A percentile compares a stretch with the other conserved stretches of the same genome.
These are phyloP conservation scores for Bergia puertoricense DNA, from an alignment of 92 coral and sea anemone genomes.

Conservation along the genomic window DNA sequence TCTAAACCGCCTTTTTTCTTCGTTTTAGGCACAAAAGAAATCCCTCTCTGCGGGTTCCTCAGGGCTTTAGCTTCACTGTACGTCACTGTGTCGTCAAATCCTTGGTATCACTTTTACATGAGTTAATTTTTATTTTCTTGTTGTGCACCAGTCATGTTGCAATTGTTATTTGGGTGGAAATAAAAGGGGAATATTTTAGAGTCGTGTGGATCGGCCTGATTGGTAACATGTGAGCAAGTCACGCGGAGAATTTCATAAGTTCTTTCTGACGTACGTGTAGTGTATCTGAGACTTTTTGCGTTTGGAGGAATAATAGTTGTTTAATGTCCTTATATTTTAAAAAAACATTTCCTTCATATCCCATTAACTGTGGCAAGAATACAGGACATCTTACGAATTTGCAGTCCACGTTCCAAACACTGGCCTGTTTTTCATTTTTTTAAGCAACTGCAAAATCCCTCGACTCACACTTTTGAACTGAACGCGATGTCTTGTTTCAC, in stretches of 20 bases:
- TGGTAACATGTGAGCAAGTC: not conserved
- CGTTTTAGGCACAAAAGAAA: conserved; percentile 15
- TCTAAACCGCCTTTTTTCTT: not conserved
- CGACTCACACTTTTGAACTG: too few relatives aligned
- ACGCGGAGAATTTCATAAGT: not conserved
- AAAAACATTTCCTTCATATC: too few relatives aligned
- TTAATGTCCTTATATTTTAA: too few relatives aligned
- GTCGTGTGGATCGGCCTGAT: not conserved
- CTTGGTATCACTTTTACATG: conserved; percentile 18
- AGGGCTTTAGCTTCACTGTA: not conserved
- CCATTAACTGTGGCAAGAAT: too few relatives aligned
- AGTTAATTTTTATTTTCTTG: not conserved
- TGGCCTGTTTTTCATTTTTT: too few relatives aligned
- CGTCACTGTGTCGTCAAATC: not conserved
- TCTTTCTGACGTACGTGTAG: too few relatives aligned
- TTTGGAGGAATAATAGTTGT: not conserved
- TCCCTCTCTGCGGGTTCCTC: not conserved
- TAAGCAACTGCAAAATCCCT: too few relatives aligned
- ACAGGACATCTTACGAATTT: too few relatives aligned
- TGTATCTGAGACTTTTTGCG: not conserved
- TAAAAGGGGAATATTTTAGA: conserved; percentile 32
- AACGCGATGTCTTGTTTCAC: too few relatives aligned
- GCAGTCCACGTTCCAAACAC: too few relatives aligned
- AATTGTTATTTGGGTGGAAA: not conserved
- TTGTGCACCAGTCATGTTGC: conserved; percentile 19